Evolutionary conservation across 2,888 invertebrate species (phyloP).

Genomic region (Ceramica pisi): DNA sequence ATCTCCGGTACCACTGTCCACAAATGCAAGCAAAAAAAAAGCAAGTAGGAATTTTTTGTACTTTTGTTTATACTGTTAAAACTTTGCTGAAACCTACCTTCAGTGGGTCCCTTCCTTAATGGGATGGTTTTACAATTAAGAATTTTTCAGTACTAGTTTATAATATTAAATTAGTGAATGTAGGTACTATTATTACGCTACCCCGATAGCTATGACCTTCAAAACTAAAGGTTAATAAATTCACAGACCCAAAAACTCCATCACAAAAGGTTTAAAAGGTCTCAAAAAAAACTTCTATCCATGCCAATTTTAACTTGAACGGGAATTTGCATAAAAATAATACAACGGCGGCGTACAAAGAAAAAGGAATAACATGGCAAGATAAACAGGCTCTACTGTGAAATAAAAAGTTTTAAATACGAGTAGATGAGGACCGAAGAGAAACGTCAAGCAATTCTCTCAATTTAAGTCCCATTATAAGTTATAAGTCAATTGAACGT

Average conservation of each 20-base stretch:
- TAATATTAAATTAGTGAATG: too few relatives aligned
- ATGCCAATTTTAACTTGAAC: conserved; percentile 25
- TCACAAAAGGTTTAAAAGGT: conserved; percentile 2
- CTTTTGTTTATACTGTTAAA: too few relatives aligned
- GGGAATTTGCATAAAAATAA: conserved; percentile 44
- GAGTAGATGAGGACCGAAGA: neutral
- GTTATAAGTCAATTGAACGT: conserved; percentile 15
- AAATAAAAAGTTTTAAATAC: conserved; percentile 25
- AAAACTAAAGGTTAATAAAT: neutral
- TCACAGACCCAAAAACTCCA: neutral
- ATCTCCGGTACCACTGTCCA: too few relatives aligned
- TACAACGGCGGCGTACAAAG: conserved; percentile 18
- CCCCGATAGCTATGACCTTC: neutral
- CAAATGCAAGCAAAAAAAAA: too few relatives aligned
- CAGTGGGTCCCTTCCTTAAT: too few relatives aligned
- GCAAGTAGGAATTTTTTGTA: too few relatives aligned
- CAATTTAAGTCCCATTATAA: conserved; percentile 5
- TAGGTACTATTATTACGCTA: too few relatives aligned
- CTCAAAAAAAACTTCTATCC: conserved; percentile 10
- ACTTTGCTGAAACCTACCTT: too few relatives aligned
- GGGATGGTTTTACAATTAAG: too few relatives aligned
- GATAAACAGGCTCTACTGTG: conserved; percentile 20
- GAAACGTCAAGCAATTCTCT: neutral
- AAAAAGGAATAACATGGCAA: conserved; percentile 23
- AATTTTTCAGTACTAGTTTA: too few relatives aligned